Evolutionary conservation across 2,797 vertebrate species (phyloP).

Genomic region (Chrysolophus pictus): DNA sequence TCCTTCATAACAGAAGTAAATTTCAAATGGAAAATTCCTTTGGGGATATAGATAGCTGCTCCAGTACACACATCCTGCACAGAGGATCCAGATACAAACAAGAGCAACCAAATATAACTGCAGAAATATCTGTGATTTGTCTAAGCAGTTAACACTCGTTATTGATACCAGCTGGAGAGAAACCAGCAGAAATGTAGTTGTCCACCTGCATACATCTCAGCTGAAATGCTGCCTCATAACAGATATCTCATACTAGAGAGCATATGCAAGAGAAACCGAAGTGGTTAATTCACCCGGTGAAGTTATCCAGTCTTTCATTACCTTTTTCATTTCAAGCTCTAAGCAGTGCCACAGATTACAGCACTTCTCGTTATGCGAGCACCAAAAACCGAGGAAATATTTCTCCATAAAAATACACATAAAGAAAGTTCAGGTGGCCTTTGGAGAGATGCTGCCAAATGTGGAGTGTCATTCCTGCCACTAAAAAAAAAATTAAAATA

Average conservation of each 20-base stretch:
- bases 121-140: neutral
- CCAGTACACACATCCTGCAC: neutral
- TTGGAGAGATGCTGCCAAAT: neutral
- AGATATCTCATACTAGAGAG: neutral
- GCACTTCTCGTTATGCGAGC: neutral
- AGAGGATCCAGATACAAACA: neutral
- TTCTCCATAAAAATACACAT: neutral
- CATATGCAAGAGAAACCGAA: neutral
- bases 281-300: neutral
- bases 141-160: neutral
- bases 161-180: neutral
- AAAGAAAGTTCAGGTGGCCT: neutral
- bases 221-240: neutral
- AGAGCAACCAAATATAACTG: neutral
- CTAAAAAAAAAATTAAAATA: neutral
- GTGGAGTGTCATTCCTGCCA: neutral
- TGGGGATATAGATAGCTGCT: neutral
- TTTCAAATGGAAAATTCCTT: neutral
- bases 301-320: conserved; percentile 16
- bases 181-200: neutral
- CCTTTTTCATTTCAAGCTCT: neutral
- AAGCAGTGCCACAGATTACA: neutral
- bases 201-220: neutral
- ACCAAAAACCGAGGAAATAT: conserved; percentile 12
- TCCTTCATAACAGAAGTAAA: neutral